phyloP scores from a whole-genome alignment of 2,113 vertebrate genomes.

The Capreolus pygargus region DNA sequence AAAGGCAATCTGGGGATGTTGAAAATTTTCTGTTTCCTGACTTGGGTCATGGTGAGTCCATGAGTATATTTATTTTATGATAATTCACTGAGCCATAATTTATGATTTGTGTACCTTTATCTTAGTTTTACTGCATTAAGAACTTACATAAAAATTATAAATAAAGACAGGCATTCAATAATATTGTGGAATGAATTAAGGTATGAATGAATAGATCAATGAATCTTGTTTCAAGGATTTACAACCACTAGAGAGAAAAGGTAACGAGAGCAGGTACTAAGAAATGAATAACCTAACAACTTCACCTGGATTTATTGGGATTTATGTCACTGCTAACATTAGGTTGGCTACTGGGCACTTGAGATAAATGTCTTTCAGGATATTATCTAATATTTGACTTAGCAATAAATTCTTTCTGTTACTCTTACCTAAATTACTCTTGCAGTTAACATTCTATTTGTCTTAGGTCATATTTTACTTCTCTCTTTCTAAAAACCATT shows the following conservation, averaged over 20 bases:
- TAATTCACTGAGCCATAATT: neutral
- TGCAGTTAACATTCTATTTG: conserved; percentile 63
- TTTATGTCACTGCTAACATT: conserved; percentile 59
- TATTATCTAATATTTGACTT: conserved; percentile 64
- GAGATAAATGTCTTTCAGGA: conserved; percentile 61
- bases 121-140: conserved; percentile 39
- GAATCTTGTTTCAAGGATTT: conserved; percentile 68
- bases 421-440: conserved; percentile 66
- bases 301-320: conserved; percentile 51
- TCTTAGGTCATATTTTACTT: conserved; percentile 60
- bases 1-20: neutral
- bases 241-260: conserved; percentile 43
- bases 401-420: conserved; percentile 65
- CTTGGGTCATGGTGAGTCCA: neutral
- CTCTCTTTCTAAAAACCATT: conserved; percentile 40
- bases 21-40: neutral
- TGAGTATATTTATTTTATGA: conserved; percentile 18
- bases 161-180: conserved; percentile 51
- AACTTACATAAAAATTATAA: conserved; percentile 56
- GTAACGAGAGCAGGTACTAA: conserved; percentile 31
- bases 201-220: conserved; percentile 48
- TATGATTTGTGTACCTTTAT: conserved; percentile 35
- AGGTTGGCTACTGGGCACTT: conserved; percentile 51
- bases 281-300: conserved; percentile 56
- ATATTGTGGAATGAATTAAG: conserved; percentile 62